phyloP scores from a whole-genome alignment of 2,888 invertebrate genomes.

The Drosophila infuscata region DNA sequence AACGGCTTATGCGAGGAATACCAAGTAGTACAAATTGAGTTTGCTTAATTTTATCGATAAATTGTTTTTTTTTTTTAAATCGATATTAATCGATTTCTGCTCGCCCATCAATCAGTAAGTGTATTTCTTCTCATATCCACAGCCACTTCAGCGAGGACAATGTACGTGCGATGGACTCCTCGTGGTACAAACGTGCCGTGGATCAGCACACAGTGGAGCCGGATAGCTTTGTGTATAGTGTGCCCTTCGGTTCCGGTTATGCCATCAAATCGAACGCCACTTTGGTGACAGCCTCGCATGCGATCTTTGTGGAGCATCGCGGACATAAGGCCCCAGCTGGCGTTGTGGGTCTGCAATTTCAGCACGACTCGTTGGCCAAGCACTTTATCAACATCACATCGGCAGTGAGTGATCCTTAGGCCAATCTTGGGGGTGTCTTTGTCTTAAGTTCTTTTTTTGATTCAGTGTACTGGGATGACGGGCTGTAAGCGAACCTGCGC shows the following conservation, averaged over 20 bases:
- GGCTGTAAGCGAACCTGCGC: conserved; percentile 94
- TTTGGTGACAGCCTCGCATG: conserved; percentile 95
- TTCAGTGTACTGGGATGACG: conserved; percentile 88
- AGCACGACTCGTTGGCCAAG: conserved; percentile 92
- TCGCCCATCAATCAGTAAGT: not conserved
- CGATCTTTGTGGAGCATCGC: conserved; percentile 93
- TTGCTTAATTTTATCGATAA: not conserved
- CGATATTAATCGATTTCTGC: not conserved
- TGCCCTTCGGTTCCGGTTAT: conserved; percentile 85
- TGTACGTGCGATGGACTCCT: conserved; percentile 92
- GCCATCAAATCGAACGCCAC: conserved; percentile 86
- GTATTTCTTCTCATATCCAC: conserved; percentile 23
- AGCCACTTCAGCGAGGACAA: conserved; percentile 94
- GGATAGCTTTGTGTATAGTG: conserved; percentile 96
- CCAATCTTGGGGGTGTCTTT: not conserved
- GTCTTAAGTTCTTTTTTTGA: not conserved
- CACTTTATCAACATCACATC: conserved; percentile 96
- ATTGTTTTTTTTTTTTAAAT: not conserved
- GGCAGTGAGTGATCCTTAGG: conserved; percentile 87
- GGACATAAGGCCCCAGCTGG: conserved; percentile 95
- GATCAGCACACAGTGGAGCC: conserved; percentile 95
- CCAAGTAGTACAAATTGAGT: not conserved
- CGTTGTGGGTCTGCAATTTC: conserved; percentile 96
- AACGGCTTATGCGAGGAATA: no score
- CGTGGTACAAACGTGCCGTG: conserved; percentile 96